Conservation (phyloP, 2,113 vertebrate genomes). For the Larimichthys polyactis region DNA sequence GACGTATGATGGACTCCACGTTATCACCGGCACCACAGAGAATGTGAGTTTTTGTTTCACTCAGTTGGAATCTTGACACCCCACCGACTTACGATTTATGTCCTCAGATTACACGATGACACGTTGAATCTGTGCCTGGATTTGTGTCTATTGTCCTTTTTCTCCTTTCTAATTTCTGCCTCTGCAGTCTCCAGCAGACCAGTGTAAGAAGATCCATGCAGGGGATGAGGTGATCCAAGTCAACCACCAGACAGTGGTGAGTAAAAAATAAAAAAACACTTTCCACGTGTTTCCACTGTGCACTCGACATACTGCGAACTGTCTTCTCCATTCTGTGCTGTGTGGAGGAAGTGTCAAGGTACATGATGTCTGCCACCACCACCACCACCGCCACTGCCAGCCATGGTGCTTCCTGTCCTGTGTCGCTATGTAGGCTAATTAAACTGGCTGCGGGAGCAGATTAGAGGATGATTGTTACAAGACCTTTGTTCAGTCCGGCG, state of each 20-base stretch:
- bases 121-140: not conserved
- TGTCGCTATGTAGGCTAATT: constrained; percentile 66
- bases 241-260: constrained; percentile 84
- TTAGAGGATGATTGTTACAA: constrained; percentile 52
- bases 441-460: constrained; percentile 50
- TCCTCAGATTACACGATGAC: not conserved
- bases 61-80: not conserved
- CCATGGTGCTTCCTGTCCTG: constrained; percentile 54
- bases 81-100: not conserved
- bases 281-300: constrained; percentile 12
- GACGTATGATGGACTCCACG: constrained; percentile 83
- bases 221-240: constrained; percentile 84
- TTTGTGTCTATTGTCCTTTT: constrained; percentile 1
- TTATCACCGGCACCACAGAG: constrained; percentile 84
- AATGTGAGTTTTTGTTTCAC: constrained; percentile 75
- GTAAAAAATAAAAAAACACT: constrained; percentile 35
- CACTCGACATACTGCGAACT: constrained; percentile 4
- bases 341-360: constrained; percentile 45
- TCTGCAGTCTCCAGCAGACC: constrained; percentile 81
- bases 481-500: constrained; percentile 53
- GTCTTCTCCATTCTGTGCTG: constrained; percentile 44
- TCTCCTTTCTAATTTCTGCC: constrained; percentile 13
- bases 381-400: constrained; percentile 21
- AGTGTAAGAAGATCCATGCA: constrained; percentile 83
- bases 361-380: constrained; percentile 49